phyloP scores from a whole-genome alignment of 2,888 invertebrate species.

The Eucera pruinosa region DNA sequence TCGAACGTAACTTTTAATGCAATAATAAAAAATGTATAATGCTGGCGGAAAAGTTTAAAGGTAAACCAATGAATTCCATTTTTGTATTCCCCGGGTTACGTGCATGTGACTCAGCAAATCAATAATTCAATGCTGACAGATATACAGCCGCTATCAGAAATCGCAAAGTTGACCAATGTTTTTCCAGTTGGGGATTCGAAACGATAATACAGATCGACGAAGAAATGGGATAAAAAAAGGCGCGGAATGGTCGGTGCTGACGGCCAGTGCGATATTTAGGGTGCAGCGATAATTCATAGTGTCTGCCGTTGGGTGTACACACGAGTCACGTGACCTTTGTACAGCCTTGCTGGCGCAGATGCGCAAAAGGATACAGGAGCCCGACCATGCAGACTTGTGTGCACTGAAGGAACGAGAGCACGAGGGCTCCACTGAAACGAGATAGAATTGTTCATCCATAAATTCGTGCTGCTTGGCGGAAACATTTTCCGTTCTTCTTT shows the following conservation, averaged over 20 bases:
- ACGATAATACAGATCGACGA: constrained; percentile 38
- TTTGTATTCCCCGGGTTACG: background rate
- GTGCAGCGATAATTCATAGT: constrained; percentile 64
- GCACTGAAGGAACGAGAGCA: constrained; percentile 56
- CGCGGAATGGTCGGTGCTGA: constrained; percentile 38
- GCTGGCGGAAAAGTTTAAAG: background rate
- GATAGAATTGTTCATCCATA: constrained; percentile 72
- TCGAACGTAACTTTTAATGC: no score
- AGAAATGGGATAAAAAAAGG: constrained; percentile 57
- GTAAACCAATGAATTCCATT: background rate
- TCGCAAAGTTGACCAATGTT: constrained; percentile 31
- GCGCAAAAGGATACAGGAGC: constrained; percentile 43
- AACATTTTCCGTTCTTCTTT: constrained; percentile 61
- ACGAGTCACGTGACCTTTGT: constrained; percentile 65
- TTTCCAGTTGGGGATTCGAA: constrained; percentile 24
- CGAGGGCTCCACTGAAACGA: constrained; percentile 58
- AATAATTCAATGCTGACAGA: constrained; percentile 21
- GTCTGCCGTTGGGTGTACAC: constrained; percentile 49
- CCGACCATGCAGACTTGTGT: constrained; percentile 24
- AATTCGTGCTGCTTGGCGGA: constrained; percentile 71
- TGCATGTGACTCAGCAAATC: background rate
- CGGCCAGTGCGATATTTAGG: constrained; percentile 61
- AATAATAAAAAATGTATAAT: no score
- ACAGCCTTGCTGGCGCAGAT: constrained; percentile 61
- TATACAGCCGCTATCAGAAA: constrained; percentile 29